Evolutionary conservation across 53 echinoderm and acorn worm genomes (phyloP), one percentile per base, ranked within the genome.

Genomic region (Luidia sarsii): DNA sequence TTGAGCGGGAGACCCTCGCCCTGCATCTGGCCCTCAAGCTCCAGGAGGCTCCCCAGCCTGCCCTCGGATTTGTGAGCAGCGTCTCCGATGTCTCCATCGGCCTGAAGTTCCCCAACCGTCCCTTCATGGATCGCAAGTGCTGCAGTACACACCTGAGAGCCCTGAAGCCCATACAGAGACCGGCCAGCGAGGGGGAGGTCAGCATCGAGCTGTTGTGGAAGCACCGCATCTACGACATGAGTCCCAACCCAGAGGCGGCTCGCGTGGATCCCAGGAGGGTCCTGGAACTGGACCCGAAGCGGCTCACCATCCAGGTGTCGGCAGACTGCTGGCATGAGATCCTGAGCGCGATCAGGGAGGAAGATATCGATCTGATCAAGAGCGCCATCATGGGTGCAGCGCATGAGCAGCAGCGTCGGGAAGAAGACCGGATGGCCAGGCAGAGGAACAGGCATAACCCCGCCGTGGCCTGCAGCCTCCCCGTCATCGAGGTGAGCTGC

Each of bases 1-100:
- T 88, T 67, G 89, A 88, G 14, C 72, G 64, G 31, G 85, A 79
- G 33, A 86, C 87, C 6, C 54, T 54, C 15, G 74, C 77, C 20
- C 63, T 96, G 33, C 68, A 51, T 33, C 37, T 88, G 39, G 96
- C 96, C 34, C 59, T 96, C 52, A 88, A 96, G 56, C 80, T 90
- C 20, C 75, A 90, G 43, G 67, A 85, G 22, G 88, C 80, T 11
- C 87, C 96, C 59, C 87, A 86, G n/a, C 82, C 75, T 29, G 34
- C 38, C 18, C 36, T 64, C 64, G 51, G 90, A 9, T 75, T 88
- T 65, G 83, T 93, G 25, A 88, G 90, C 29, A 67, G 43, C 7
- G 65, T 80, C 13, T 65, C 83, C 20, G 90, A 96, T 13, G 72
- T 66, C 3, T 46, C 46, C 20, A 21, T 96, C 7, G 38, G 71